phyloP scores from a whole-genome alignment of 2,113 vertebrate genomes.

The Hippolais icterina region DNA sequence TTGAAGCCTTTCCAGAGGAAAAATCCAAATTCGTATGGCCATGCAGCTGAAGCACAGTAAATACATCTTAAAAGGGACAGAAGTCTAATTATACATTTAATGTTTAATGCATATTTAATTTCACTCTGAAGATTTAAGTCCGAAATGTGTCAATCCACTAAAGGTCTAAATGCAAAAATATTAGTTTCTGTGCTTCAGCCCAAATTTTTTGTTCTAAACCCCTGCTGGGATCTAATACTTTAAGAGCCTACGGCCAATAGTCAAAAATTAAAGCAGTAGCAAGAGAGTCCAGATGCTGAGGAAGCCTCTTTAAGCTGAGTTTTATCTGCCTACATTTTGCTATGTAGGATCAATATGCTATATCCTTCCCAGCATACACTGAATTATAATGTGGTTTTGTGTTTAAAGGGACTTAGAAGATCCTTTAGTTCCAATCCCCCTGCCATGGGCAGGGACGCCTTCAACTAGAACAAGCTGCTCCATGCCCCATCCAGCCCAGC shows the following conservation, averaged over 20 bases:
- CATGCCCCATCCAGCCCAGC: not conserved
- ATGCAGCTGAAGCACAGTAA: not conserved
- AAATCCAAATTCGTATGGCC: not conserved
- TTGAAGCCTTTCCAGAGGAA: not conserved
- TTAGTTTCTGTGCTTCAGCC: not conserved
- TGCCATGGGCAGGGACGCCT: not conserved
- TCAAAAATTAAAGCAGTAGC: not conserved
- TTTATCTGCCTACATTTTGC: not conserved
- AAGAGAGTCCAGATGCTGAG: not conserved
- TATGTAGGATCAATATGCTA: not conserved
- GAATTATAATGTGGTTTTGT: not conserved
- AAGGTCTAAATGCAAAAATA: not conserved
- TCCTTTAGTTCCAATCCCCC: not conserved
- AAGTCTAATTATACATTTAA: not conserved
- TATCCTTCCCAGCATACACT: rapidly evolving
- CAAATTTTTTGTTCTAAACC: not conserved
- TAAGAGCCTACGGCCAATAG: not conserved
- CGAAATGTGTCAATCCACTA: not conserved
- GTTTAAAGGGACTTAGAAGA: not conserved
- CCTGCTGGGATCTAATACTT: not conserved
- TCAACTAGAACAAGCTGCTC: not conserved
- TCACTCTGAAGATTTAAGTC: not conserved
- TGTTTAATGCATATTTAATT: not conserved
- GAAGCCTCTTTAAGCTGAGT: not conserved
- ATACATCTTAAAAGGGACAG: not conserved